Base-by-base conservation (phyloP, 2,888 invertebrate species). In the Trichopoda pennipes region DNA sequence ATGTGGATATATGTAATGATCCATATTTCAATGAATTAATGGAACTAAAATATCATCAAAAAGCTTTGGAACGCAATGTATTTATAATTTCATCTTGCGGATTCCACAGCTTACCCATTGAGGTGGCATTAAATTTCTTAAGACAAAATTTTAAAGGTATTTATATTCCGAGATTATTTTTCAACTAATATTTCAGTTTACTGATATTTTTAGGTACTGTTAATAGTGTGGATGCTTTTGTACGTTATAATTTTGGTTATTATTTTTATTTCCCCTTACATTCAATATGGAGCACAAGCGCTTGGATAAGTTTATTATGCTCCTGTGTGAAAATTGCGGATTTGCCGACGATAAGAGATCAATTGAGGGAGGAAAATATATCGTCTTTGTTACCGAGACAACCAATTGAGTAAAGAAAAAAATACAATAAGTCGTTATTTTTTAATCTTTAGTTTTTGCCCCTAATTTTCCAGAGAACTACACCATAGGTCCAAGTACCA, bases 1-100 rank as follows among this genome's bases (percentile, higher is more conserved):
- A 98, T 88, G 94, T 99, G 16, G 98, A 98, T 90, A 94, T 98
- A 72, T 95, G 94, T 87, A 98, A 97, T 23, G 98, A 98, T 90
- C 96, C 97, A 0, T 90, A 95, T 94, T 97, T 93, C 89, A 94
- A 97, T 89, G 97, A 97, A 89, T 91, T 90, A 63, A 96, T 96
- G 93, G 96, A 96, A 88, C 90, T 97, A 74, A 92, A 95, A 84
- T 97, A 98, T 90, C 92, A 95, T 86, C 92, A 94, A 81, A 88
- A 90, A 68, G 96, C 96, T 0, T 91, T 94, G 85, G 94, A 95
- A 85, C 94, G 94, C 17, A 94, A 95, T 16, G 93, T 96, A 12
- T 97, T 95, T 90, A 92, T 98, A 12, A 91, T 98, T 32, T 96
- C 96, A 85, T 95, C 97, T 3, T 98, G 97, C 92, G 98, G 98